Percentiles rank a stretch among this genome's conserved stretches.
Evolutionary conservation across 2,797 vertebrate species (phyloP).

Genomic region (Centropyge bicolor): DNA sequence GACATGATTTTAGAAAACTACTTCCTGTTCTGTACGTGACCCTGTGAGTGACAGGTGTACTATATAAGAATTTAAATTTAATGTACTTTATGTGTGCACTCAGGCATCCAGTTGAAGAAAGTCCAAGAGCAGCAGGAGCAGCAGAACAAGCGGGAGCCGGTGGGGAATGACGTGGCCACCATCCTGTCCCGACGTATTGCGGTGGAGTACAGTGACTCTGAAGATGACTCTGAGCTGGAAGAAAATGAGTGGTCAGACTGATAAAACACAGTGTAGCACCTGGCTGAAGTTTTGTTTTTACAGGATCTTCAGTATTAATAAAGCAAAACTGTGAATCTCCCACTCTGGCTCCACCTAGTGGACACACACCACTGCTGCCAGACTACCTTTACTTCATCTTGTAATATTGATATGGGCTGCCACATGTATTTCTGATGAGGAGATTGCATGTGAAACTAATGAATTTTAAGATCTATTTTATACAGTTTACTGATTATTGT

Average conservation of each 20-base stretch:
- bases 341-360: slow-evolving; percentile 52
- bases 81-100: slow-evolving; percentile 22
- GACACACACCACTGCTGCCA: background rate
- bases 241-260: slow-evolving; percentile 96
- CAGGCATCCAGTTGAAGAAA: slow-evolving; percentile 96
- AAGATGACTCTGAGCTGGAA: slow-evolving; percentile 95
- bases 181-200: slow-evolving; percentile 96
- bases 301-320: background rate
- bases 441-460: background rate
- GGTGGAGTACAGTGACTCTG: slow-evolving; percentile 95
- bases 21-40: background rate
- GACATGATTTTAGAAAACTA: background rate
- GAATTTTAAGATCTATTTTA: background rate
- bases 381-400: background rate
- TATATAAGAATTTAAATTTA: background rate
- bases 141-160: slow-evolving; percentile 92
- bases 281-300: background rate
- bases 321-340: slow-evolving; percentile 3
- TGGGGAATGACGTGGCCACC: slow-evolving; percentile 95
- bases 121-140: slow-evolving; percentile 96
- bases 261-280: slow-evolving; percentile 34
- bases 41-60: background rate
- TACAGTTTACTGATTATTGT: background rate
- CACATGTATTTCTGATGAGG: slow-evolving; percentile 12
- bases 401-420: slow-evolving; percentile 5